phyloP scores from a whole-genome alignment of 2,797 vertebrate species.

The Anolis apletophallus region DNA sequence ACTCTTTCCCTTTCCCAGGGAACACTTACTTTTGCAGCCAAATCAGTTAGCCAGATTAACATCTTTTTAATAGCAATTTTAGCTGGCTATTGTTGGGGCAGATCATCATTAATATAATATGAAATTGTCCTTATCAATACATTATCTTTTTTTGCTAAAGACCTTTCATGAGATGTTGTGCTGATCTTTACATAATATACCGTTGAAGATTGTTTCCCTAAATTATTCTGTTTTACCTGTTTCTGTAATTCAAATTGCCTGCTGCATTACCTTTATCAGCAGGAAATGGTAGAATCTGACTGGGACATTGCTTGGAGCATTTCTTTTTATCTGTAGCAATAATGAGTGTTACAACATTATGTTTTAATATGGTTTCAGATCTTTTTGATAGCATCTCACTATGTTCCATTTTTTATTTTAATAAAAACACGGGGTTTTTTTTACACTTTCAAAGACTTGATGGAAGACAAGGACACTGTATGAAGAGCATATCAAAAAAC shows the following conservation, averaged over 20 bases:
- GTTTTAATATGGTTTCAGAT: constrained; percentile 9
- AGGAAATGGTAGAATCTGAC: constrained; percentile 26
- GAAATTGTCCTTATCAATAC: constrained; percentile 34
- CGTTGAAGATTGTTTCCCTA: constrained; percentile 30
- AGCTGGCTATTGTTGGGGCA: constrained; percentile 1
- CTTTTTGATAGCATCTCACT: constrained; percentile 27
- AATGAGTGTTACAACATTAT: constrained; percentile 31
- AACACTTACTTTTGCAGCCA: rapidly evolving
- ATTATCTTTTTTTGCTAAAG: constrained; percentile 33
- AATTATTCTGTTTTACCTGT: constrained; percentile 23
- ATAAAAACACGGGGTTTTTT: not conserved
- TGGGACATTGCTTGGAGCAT: constrained; percentile 9
- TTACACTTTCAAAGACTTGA: not conserved
- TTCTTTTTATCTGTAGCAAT: constrained; percentile 18
- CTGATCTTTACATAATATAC: constrained; percentile 27
- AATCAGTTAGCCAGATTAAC: constrained; percentile 32
- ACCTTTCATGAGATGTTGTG: constrained; percentile 5
- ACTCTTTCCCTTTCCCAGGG: not conserved
- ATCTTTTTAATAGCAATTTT: constrained; percentile 16
- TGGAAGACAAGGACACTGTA: not conserved
- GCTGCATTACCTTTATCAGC: constrained; percentile 44
- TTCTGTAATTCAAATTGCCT: constrained; percentile 32
- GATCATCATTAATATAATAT: not conserved
- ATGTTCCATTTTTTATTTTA: not conserved
- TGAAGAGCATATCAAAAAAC: not conserved